Evolutionary conservation across 2,888 invertebrate species (phyloP), one percentile per base, ranked within the genome.

Genomic region (Tubiluchus corallicola): DNA sequence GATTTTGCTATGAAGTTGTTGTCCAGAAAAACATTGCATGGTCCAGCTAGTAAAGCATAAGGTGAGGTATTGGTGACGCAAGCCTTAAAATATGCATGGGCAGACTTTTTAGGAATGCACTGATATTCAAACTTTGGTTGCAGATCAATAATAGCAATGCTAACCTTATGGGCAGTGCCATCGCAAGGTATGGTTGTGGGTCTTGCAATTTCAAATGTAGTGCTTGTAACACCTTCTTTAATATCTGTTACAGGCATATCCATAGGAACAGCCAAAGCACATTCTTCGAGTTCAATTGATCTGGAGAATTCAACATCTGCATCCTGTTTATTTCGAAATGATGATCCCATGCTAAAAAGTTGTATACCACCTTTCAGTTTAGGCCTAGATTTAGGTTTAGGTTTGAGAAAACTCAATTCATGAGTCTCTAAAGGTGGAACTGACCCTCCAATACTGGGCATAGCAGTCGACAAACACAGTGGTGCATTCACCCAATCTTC

Each of bases 1-100:
- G 52, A 53, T 56, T 57, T 67, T 3, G 63, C 58, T 17, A 67
- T 57, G 52, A 67, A 68, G 48, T 58, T 64, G 52, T 66, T 65
- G 51, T 68, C 65, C 43, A 68, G 53, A 51, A 65, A 67, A 21
- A 68, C 57, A 47, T 57, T 58, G 16, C 60, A 60, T 9, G 58
- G 54, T 15, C 67, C 67, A 16, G 63, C 54, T 37, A 67, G 55
- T 5, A 67, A 52, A 2, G 63, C 58, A 49, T 60, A 59, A 19
- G 51, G 49, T 1, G 64, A 62, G 4, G 55, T 58, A 53, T 67
- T 67, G 44, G 42, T 57, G 21, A 64, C 62, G 37, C 57, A 55
- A 17, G 64, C 64, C 45, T 61, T 60, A 40, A 66, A 53, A 52
- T 56, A 67, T 37, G 65, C 66, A 39, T 57, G 54, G 1, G 60